phyloP scores from a whole-genome alignment of 2,113 vertebrate species.

The Phylloscopus whistleri region DNA sequence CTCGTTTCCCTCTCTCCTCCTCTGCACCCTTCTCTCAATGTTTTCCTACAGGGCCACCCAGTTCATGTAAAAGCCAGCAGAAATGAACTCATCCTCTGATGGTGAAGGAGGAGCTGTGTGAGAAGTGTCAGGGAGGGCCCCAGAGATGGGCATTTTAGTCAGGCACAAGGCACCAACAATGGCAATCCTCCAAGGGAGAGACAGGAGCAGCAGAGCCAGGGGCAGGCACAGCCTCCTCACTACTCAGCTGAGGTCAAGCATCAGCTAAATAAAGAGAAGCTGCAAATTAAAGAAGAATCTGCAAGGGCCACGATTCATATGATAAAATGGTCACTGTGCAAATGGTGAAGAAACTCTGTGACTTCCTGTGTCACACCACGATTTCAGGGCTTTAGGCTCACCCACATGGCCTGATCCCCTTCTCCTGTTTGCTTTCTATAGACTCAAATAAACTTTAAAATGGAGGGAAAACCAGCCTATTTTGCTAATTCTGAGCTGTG shows the following conservation, averaged over 20 bases:
- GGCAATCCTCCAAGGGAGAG: not conserved
- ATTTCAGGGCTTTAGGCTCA: not conserved
- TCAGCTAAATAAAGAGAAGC: not conserved
- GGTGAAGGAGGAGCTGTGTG: not conserved
- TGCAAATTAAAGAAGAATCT: not conserved
- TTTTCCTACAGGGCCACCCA: conserved; percentile 7
- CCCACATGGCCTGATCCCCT: not conserved
- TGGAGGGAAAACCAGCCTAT: not conserved
- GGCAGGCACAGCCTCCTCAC: not conserved
- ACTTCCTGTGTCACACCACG: not conserved
- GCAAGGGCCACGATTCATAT: not conserved
- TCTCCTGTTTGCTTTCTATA: not conserved
- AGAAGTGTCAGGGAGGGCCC: not conserved
- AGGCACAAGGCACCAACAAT: not conserved
- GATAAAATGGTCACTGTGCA: not conserved
- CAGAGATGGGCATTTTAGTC: not conserved
- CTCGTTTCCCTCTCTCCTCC: not conserved
- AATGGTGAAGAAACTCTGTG: not conserved
- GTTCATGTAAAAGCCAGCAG: not conserved
- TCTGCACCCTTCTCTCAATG: not conserved
- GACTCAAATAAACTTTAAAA: not conserved
- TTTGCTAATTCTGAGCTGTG: not conserved
- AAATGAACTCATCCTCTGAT: not conserved
- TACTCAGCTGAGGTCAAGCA: not conserved
- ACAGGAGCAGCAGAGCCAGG: rapidly evolving